Conservation (phyloP, 2,797 vertebrate species). For the Staurois parvus region DNA sequence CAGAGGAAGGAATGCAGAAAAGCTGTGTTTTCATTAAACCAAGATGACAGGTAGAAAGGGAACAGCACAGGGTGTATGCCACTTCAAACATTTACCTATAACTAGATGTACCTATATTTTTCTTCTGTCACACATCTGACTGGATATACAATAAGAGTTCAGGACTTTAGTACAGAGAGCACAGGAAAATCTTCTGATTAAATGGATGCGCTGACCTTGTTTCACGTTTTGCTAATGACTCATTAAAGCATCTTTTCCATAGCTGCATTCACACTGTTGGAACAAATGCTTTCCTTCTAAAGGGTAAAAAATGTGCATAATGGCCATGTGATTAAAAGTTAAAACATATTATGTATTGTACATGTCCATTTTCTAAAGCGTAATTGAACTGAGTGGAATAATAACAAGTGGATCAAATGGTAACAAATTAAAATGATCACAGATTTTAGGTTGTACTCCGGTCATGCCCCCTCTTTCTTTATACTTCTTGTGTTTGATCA, state of each 20-base stretch:
- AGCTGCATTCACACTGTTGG: not conserved
- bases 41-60: not conserved
- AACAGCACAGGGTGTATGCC: not conserved
- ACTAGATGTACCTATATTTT: not conserved
- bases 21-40: not conserved
- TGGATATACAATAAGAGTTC: constrained; percentile 9
- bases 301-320: not conserved
- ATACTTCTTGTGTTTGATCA: too few relatives aligned
- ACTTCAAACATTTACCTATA: not conserved
- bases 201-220: constrained; percentile 19
- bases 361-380: not conserved
- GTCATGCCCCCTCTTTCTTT: too few relatives aligned
- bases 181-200: constrained; percentile 18
- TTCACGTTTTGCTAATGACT: constrained; percentile 3
- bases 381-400: too few relatives aligned
- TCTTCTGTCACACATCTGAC: not conserved
- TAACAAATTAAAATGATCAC: too few relatives aligned
- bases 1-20: not conserved
- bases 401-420: too few relatives aligned
- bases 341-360: not conserved
- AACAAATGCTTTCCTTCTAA: too few relatives aligned
- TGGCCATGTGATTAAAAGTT: not conserved
- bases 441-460: too few relatives aligned
- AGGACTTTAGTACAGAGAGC: constrained; percentile 19
- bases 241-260: not conserved